These are phyloP conservation scores for Oscheius onirici DNA, from an alignment of 2,888 invertebrate species.

Conservation along the genomic window DNA sequence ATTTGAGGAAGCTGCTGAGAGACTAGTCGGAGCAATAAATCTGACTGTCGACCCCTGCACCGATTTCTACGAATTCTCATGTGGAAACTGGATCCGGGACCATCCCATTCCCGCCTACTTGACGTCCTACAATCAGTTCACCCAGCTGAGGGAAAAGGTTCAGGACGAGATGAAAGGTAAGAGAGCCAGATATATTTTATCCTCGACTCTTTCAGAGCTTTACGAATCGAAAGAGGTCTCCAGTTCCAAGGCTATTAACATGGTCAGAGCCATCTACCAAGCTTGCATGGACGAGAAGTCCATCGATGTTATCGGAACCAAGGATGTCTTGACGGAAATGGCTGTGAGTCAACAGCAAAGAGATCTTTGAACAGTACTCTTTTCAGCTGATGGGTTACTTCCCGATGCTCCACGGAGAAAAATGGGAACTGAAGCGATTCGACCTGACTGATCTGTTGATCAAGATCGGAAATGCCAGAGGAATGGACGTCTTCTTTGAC, in stretches of 20 bases:
- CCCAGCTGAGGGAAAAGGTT: conserved; percentile 29
- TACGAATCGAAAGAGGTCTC: conserved; percentile 56
- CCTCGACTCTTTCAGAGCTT: conserved; percentile 51
- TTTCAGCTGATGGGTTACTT: conserved; percentile 53
- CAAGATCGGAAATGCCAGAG: conserved; percentile 56
- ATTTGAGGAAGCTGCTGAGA: conserved; percentile 2
- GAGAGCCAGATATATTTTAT: background rate
- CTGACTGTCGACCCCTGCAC: conserved; percentile 27
- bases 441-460: conserved; percentile 56
- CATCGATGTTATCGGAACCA: conserved; percentile 49
- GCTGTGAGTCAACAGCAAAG: conserved; percentile 35
- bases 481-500: conserved; percentile 33
- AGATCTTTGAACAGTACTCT: background rate
- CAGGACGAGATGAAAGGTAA: conserved; percentile 32
- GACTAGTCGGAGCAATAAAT: conserved; percentile 6
- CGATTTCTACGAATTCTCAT: conserved; percentile 33
- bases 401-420: conserved; percentile 63
- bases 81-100: conserved; percentile 32
- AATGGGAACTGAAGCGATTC: conserved; percentile 43
- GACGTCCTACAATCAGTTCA: conserved; percentile 11
- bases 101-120: conserved; percentile 30
- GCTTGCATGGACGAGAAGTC: conserved; percentile 65
- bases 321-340: conserved; percentile 56
- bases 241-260: conserved; percentile 61
- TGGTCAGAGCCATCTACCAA: conserved; percentile 58